phyloP scores from a whole-genome alignment of 2,797 vertebrate species.

The Cossypha caffra region DNA sequence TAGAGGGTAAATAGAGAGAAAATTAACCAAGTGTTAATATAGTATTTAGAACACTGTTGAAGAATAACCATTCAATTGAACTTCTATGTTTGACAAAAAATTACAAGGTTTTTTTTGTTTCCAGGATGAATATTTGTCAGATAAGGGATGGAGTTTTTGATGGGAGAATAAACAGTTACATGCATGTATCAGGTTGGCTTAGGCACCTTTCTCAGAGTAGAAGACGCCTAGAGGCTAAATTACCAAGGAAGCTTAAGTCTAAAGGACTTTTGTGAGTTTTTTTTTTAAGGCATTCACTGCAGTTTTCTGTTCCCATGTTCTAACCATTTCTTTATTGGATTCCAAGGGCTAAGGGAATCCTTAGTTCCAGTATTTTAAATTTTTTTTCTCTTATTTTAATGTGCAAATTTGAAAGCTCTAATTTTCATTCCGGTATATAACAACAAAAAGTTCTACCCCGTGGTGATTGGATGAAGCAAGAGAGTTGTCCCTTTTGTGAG shows the following conservation, averaged over 20 bases:
- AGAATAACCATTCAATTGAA: not conserved
- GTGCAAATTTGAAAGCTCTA: not conserved
- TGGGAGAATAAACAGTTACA: not conserved
- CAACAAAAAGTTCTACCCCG: not conserved
- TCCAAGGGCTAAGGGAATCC: not conserved
- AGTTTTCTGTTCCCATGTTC: not conserved
- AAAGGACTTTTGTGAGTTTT: accelerated
- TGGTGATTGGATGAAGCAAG: not conserved
- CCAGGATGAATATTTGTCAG: not conserved
- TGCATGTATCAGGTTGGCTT: not conserved
- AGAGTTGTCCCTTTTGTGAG: not conserved
- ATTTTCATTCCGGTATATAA: not conserved
- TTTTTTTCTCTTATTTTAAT: not conserved
- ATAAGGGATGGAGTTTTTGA: not conserved
- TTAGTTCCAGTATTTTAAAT: not conserved
- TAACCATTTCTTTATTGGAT: not conserved
- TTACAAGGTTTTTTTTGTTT: not conserved
- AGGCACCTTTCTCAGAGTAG: not conserved
- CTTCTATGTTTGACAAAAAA: not conserved
- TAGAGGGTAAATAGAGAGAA: not conserved
- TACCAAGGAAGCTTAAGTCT: not conserved
- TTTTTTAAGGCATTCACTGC: not conserved
- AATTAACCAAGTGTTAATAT: not conserved
- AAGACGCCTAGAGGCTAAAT: not conserved
- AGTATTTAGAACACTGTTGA: not conserved